Conservation (phyloP, 2,888 invertebrate species). For the Hedya salicella region DNA sequence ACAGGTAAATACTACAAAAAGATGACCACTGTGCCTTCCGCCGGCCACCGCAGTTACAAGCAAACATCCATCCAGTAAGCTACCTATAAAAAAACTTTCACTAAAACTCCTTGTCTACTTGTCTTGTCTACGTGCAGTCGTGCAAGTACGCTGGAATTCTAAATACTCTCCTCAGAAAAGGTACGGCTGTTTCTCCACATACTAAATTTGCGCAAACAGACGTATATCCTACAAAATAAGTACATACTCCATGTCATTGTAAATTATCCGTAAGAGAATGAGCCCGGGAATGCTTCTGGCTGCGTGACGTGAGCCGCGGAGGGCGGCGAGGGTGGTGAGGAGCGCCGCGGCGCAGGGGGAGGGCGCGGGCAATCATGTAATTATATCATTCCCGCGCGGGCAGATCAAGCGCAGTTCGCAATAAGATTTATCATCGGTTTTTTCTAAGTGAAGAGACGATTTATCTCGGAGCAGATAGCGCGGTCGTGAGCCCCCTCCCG, state of each 20-base stretch:
- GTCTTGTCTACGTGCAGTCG: background rate
- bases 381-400: conserved; percentile 65
- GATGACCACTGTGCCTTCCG: too few species aligned
- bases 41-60: background rate
- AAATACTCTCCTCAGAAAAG: conserved; percentile 10
- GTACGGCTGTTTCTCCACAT: conserved; percentile 9
- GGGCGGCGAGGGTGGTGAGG: conserved; percentile 38
- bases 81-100: conserved; percentile 17
- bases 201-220: conserved; percentile 10
- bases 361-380: conserved; percentile 61
- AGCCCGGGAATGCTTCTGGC: conserved; percentile 33
- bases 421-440: conserved; percentile 63
- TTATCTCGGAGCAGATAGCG: conserved; percentile 50
- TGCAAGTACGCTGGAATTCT: conserved; percentile 11
- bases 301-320: conserved; percentile 13
- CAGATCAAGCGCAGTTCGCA: conserved; percentile 64
- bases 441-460: conserved; percentile 59
- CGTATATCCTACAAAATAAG: conserved; percentile 27
- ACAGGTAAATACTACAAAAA: too few species aligned
- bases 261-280: conserved; percentile 50
- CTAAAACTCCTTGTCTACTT: conserved; percentile 13
- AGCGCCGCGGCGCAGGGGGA: conserved; percentile 36
- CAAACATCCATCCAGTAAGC: conserved; percentile 8
- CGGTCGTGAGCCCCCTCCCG: conserved; percentile 44
- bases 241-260: conserved; percentile 47